Evolutionary conservation across 2,797 vertebrate genomes (phyloP).

Genomic region (Silurus lanzhouensis): DNA sequence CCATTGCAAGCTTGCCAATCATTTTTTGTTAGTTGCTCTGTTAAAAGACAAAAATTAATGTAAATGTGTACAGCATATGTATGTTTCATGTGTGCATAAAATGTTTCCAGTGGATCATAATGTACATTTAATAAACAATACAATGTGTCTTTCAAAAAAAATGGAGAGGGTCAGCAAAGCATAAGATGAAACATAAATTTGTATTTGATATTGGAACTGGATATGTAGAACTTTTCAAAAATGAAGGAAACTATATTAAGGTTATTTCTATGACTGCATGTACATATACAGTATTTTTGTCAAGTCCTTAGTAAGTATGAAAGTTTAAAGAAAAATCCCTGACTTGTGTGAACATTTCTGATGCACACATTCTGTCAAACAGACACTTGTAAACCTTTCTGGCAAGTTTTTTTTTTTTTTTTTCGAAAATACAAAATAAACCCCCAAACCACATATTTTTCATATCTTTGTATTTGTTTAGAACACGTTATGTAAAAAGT

Average conservation of each 20-base stretch:
- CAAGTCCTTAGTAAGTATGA: neutral
- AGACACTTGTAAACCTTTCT: neutral
- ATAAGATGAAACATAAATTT: neutral
- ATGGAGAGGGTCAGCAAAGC: neutral
- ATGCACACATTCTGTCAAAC: neutral
- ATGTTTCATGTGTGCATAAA: neutral
- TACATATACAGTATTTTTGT: neutral
- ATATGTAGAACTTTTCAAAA: neutral
- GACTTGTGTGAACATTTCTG: neutral
- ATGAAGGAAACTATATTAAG: neutral
- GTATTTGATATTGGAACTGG: too few species aligned
- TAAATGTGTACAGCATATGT: neutral
- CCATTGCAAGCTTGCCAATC: neutral
- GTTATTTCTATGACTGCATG: neutral
- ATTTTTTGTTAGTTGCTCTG: neutral
- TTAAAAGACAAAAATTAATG: neutral
- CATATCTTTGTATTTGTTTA: neutral
- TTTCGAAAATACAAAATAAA: neutral
- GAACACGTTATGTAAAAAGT: neutral
- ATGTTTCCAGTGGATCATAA: neutral
- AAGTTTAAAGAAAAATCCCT: neutral
- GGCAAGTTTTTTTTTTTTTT: neutral
- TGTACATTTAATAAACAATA: neutral
- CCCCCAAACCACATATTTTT: neutral
- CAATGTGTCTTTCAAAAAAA: neutral